Conservation (phyloP, 2,888 invertebrate species). For the Nomada fucata region DNA sequence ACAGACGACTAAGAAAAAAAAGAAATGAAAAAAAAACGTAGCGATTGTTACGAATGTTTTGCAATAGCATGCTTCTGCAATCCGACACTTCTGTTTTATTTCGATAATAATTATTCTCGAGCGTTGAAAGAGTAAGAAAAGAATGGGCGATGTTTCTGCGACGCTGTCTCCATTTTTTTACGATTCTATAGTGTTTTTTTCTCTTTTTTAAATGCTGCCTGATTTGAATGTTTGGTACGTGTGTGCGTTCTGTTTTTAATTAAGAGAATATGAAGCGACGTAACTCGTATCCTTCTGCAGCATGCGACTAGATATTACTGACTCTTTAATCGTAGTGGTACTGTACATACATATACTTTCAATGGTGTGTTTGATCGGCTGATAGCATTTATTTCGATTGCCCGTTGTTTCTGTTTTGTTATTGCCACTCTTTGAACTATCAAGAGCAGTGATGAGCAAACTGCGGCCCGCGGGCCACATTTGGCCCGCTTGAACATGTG, state of each 20-base stretch:
- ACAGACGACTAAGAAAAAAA: background rate
- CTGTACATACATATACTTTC: background rate
- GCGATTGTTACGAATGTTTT: constrained; percentile 61
- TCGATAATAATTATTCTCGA: constrained; percentile 22
- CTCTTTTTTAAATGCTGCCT: constrained; percentile 44
- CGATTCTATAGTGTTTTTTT: constrained; percentile 32
- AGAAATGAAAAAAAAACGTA: constrained; percentile 14
- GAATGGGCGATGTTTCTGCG: constrained; percentile 28
- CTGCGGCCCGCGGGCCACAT: too few species aligned
- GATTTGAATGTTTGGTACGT: constrained; percentile 63
- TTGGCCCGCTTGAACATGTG: too few species aligned
- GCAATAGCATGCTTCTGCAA: constrained; percentile 75
- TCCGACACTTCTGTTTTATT: constrained; percentile 29
- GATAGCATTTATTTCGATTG: constrained; percentile 20
- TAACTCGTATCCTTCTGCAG: constrained; percentile 61
- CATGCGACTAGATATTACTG: constrained; percentile 64
- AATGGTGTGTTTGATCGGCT: background rate
- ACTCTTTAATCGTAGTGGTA: constrained; percentile 21
- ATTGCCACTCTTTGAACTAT: constrained; percentile 47
- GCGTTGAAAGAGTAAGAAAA: constrained; percentile 7
- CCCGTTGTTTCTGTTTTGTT: constrained; percentile 39
- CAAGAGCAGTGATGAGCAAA: constrained; percentile 17
- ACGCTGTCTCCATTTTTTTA: constrained; percentile 19
- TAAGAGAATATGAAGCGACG: constrained; percentile 11
- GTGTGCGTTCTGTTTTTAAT: constrained; percentile 40